Percentiles rank a stretch among this genome's conserved stretches.
These are phyloP conservation scores for Sebastes variabilis DNA, from an alignment of 2,797 vertebrate genomes.

Conservation along the genomic window DNA sequence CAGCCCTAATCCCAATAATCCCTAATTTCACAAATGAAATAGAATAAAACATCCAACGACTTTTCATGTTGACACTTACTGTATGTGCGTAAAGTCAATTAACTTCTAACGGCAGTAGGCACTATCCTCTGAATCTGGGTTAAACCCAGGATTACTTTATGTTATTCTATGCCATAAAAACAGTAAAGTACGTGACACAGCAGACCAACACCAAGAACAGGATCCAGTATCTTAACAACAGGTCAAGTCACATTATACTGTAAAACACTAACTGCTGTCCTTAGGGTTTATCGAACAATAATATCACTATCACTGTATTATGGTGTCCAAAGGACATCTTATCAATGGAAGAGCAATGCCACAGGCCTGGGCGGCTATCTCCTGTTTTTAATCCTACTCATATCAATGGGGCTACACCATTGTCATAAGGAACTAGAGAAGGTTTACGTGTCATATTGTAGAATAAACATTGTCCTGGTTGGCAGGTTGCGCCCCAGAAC, in stretches of 20 bases:
- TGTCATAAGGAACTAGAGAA: conserved; percentile 26
- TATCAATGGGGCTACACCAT: not conserved
- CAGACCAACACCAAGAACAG: not conserved
- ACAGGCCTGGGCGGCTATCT: conserved; percentile 43
- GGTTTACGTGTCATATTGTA: conserved; percentile 13
- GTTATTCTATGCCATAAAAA: not conserved
- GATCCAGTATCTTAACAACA: not conserved
- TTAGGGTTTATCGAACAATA: conserved; percentile 32
- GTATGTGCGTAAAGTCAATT: not conserved
- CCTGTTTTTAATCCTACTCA: conserved; percentile 13
- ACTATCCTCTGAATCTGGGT: not conserved
- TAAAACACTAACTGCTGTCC: conserved; percentile 1
- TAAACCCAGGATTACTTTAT: not conserved
- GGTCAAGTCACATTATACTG: conserved; percentile 3
- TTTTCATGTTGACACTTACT: not conserved
- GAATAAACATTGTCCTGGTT: conserved; percentile 22
- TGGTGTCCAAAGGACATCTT: not conserved
- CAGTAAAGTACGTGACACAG: not conserved
- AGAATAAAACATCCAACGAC: no score
- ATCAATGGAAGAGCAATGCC: conserved; percentile 24
- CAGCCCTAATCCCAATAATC: not conserved
- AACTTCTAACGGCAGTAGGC: not conserved
- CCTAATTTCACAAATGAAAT: not conserved
- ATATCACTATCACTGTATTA: conserved; percentile 32
- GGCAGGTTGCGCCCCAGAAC: conserved; percentile 11